phyloP scores from a whole-genome alignment of 1,140 invertebrate genomes.

The Ganaspis sp. region DNA sequence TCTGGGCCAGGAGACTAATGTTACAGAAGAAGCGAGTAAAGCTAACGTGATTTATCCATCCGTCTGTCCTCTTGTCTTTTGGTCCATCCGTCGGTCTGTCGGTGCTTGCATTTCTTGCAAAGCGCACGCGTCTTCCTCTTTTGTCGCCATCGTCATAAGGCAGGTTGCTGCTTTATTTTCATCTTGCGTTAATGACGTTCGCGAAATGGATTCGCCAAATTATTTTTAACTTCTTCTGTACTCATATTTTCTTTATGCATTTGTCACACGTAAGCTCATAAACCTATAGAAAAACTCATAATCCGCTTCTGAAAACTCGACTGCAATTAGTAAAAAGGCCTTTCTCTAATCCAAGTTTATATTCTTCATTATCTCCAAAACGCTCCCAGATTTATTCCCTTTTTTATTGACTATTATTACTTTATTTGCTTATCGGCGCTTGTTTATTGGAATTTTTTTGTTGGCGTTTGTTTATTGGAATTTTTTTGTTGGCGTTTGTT shows the following conservation, averaged over 20 bases:
- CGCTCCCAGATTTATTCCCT: too few relatives aligned
- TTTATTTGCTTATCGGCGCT: too few relatives aligned
- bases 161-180: conserved; percentile 52
- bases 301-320: background rate
- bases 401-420: too few relatives aligned
- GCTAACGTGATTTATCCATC: conserved; percentile 60
- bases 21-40: conserved; percentile 45
- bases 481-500: too few relatives aligned
- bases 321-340: background rate
- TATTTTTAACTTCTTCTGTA: conserved; percentile 53
- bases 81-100: background rate
- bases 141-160: conserved; percentile 19
- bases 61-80: conserved; percentile 40
- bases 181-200: conserved; percentile 57
- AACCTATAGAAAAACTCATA: background rate
- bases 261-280: conserved; percentile 12
- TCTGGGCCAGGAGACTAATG: conserved; percentile 49
- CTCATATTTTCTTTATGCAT: background rate
- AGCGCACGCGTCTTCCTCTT: conserved; percentile 31
- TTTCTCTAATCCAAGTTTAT: background rate
- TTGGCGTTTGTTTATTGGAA: too few relatives aligned
- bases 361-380: too few relatives aligned
- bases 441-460: too few relatives aligned
- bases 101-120: background rate
- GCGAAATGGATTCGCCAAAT: conserved; percentile 44